phyloP scores from a whole-genome alignment of 2,797 vertebrate species.

The Xiphophorus birchmanni region DNA sequence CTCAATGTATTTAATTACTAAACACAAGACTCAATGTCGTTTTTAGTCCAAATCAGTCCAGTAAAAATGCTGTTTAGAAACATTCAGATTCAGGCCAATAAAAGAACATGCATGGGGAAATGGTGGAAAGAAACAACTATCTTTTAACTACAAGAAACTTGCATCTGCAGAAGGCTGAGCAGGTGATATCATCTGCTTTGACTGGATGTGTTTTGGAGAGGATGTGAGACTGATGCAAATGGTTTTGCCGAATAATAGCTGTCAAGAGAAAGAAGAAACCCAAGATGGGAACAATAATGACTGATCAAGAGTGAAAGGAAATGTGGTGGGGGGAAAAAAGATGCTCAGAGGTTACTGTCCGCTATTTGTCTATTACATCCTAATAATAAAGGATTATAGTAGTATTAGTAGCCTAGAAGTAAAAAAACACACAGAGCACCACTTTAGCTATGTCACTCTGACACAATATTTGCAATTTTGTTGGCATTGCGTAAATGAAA shows the following conservation, averaged over 20 bases:
- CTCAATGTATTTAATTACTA: background rate
- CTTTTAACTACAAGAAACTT: background rate
- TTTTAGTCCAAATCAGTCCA: background rate
- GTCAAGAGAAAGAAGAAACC: background rate
- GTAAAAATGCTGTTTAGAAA: background rate
- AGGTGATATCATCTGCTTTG: background rate
- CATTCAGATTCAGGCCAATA: background rate
- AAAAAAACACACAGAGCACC: background rate
- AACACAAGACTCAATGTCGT: background rate
- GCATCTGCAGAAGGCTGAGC: background rate
- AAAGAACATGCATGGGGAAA: background rate
- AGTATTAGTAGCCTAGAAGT: background rate
- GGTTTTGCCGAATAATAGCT: background rate
- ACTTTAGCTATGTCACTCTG: background rate
- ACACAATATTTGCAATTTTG: background rate
- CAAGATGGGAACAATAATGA: background rate
- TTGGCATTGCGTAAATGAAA: background rate
- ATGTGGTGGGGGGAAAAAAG: background rate
- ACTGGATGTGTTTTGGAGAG: background rate
- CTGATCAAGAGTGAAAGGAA: background rate
- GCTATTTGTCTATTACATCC: background rate
- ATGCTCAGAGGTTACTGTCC: background rate
- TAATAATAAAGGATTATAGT: background rate
- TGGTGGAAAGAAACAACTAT: background rate
- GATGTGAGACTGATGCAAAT: background rate